Percentiles rank a stretch among this genome's conserved stretches.
phyloP scores from a whole-genome alignment of 2,888 invertebrate species.

The Hirtodrosophila confusa region DNA sequence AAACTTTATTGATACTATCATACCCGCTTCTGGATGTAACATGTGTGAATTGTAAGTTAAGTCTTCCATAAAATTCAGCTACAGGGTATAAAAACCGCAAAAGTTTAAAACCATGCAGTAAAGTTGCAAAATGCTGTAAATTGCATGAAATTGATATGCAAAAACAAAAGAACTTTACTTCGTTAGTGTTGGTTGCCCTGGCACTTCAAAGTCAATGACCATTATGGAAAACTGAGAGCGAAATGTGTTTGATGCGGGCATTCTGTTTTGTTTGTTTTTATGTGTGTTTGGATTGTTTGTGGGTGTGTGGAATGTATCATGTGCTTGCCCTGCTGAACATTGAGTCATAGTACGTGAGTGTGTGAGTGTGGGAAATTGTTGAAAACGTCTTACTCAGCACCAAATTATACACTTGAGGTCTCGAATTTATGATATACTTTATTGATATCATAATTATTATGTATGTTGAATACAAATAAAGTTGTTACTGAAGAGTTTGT shows the following conservation, averaged over 20 bases:
- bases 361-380: background rate
- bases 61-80: background rate
- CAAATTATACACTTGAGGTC: no score
- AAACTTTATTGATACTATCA: no score
- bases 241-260: conserved; percentile 54
- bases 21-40: no score
- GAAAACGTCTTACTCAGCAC: no score
- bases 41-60: background rate
- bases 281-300: conserved; percentile 10
- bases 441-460: no score
- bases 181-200: conserved; percentile 11
- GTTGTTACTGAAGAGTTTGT: no score
- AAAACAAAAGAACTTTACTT: conserved; percentile 9
- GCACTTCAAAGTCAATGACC: conserved; percentile 55
- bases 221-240: conserved; percentile 48
- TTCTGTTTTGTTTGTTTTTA: conserved; percentile 22
- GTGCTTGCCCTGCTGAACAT: conserved; percentile 17
- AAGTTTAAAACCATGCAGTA: conserved; percentile 30
- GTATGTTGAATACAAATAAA: no score
- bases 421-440: no score
- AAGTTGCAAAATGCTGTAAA: conserved; percentile 35
- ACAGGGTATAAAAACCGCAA: conserved; percentile 27
- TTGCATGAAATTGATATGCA: conserved; percentile 35
- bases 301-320: conserved; percentile 5
- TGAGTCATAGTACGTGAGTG: conserved; percentile 2